Evolutionary conservation across 1,140 invertebrate species (phyloP).

Genomic region (Daktulosphaira vitifoliae): DNA sequence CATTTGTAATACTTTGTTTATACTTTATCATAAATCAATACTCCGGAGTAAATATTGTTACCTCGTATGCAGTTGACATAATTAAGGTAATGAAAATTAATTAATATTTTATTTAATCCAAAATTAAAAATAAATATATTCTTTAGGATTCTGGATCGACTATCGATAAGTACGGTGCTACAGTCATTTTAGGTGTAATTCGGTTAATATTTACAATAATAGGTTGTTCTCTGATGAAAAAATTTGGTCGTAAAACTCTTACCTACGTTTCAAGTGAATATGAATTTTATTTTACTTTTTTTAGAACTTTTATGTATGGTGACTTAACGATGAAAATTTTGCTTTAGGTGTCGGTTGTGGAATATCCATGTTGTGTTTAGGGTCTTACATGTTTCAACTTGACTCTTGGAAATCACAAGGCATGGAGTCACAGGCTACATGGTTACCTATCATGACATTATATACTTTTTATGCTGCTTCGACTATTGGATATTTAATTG

Average conservation of each 20-base stretch:
- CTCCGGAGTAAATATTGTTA: constrained; percentile 65
- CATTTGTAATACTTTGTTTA: constrained; percentile 53
- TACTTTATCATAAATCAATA: constrained; percentile 67
- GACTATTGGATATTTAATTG: constrained; percentile 58
- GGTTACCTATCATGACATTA: constrained; percentile 55
- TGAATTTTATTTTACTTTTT: neutral
- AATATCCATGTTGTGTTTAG: constrained; percentile 52
- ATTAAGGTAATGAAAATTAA: constrained; percentile 48
- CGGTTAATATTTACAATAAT: constrained; percentile 53
- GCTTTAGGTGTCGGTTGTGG: constrained; percentile 54
- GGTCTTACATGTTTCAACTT: constrained; percentile 49
- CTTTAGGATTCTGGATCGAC: constrained; percentile 51
- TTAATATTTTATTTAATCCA: neutral
- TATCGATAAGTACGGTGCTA: constrained; percentile 53
- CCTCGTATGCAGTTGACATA: constrained; percentile 69
- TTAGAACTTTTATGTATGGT: neutral
- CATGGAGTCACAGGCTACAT: constrained; percentile 45
- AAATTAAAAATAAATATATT: no score
- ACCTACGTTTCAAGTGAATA: constrained; percentile 55
- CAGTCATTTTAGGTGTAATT: constrained; percentile 59
- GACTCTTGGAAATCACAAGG: constrained; percentile 43
- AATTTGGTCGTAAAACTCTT: constrained; percentile 55
- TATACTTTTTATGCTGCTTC: constrained; percentile 55
- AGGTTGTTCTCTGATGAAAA: constrained; percentile 53
- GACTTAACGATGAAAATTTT: neutral